These are phyloP conservation scores for Wiebesia pumilae DNA, from an alignment of 1,140 invertebrate genomes.

Conservation along the genomic window DNA sequence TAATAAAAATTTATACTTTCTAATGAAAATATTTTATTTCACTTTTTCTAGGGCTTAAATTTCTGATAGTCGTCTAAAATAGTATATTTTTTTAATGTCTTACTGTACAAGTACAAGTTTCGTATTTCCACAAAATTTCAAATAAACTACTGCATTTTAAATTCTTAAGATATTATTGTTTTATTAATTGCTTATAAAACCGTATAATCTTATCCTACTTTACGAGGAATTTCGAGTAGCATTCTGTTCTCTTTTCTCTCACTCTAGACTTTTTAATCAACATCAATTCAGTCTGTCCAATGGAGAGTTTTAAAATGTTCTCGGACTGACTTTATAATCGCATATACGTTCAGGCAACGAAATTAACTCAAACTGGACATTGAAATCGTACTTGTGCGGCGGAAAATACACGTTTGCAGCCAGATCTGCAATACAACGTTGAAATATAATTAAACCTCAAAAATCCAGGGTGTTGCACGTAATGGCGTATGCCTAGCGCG, in stretches of 20 bases:
- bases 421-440: not conserved
- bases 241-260: not conserved
- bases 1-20: too few relatives aligned
- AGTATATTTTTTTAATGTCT: too few relatives aligned
- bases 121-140: not conserved
- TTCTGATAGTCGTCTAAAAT: too few relatives aligned
- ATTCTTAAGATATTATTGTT: too few relatives aligned
- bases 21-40: too few relatives aligned
- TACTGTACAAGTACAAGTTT: not conserved
- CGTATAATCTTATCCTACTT: not conserved
- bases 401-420: constrained; percentile 12
- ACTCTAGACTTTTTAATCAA: constrained; percentile 49
- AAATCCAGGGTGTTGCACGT: not conserved
- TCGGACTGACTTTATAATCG: not conserved
- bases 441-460: constrained; percentile 33
- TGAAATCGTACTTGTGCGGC: constrained; percentile 19
- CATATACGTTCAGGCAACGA: not conserved
- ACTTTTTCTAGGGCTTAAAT: too few relatives aligned
- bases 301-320: constrained; percentile 23
- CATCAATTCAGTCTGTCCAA: constrained; percentile 29
- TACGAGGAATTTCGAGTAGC: constrained; percentile 14
- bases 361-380: constrained; percentile 36
- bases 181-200: not conserved
- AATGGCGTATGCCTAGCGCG: not conserved
- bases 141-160: too few relatives aligned